These are phyloP conservation scores for Mico argentatus DNA, from an alignment of 2,797 vertebrate genomes.

Conservation along the genomic window DNA sequence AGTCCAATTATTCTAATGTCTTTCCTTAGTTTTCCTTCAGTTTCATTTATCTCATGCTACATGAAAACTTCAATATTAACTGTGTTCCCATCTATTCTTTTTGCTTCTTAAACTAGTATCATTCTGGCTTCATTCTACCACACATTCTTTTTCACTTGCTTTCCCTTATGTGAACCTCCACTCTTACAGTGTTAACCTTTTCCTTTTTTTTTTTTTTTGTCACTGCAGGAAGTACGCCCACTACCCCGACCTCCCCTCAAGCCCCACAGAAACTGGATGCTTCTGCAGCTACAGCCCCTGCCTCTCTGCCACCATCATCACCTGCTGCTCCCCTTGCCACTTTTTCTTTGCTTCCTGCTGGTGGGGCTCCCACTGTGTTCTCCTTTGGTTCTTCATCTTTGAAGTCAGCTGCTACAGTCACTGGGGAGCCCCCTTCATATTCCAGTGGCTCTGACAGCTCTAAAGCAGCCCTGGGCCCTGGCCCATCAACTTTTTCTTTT, in stretches of 20 bases:
- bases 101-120: not conserved
- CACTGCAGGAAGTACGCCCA: slow-evolving; percentile 78
- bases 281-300: fast-evolving
- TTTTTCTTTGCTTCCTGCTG: slow-evolving; percentile 69
- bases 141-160: not conserved
- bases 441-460: slow-evolving; percentile 66
- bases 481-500: slow-evolving; percentile 77
- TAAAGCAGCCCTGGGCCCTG: slow-evolving; percentile 60
- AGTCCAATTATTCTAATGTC: not conserved
- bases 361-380: slow-evolving; percentile 67
- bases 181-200: not conserved
- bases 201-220: not conserved
- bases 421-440: slow-evolving; percentile 44
- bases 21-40: not conserved
- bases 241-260: slow-evolving; percentile 76
- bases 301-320: not conserved
- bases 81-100: not conserved
- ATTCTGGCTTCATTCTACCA: not conserved
- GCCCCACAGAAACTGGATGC: slow-evolving; percentile 76
- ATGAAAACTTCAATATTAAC: not conserved
- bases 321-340: not conserved
- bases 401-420: slow-evolving; percentile 69
- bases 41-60: not conserved
- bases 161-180: not conserved
- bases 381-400: slow-evolving; percentile 73